These are phyloP conservation scores for Zaprionus ghesquierei DNA, from an alignment of 1,140 invertebrate genomes.

Conservation along the genomic window DNA sequence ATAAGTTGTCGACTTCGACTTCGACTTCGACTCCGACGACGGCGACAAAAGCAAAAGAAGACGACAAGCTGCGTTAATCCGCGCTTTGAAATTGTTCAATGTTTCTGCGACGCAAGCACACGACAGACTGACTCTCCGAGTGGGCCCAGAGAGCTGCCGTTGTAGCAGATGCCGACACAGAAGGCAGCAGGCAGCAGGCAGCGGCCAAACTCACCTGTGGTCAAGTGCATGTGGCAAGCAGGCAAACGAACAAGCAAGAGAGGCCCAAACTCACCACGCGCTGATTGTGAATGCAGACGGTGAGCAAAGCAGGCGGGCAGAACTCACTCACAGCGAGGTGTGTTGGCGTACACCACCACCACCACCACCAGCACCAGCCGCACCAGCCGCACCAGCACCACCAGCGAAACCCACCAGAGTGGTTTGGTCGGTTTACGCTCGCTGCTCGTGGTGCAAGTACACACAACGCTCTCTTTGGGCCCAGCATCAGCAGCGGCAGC, in stretches of 20 bases:
- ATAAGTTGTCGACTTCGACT: constrained; percentile 17
- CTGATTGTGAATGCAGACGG: neutral
- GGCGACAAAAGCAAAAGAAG: constrained; percentile 32
- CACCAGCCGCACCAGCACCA: too few relatives aligned
- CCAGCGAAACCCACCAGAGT: constrained; percentile 65
- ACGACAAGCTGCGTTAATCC: constrained; percentile 58
- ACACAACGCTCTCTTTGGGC: neutral
- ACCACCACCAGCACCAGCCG: too few relatives aligned
- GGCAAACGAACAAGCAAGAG: too few relatives aligned
- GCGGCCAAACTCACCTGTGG: constrained; percentile 37
- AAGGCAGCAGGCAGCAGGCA: neutral
- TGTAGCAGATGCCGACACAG: constrained; percentile 19
- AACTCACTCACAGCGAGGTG: constrained; percentile 16
- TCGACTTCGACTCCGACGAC: constrained; percentile 20
- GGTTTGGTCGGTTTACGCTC: constrained; percentile 61
- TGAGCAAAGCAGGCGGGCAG: neutral
- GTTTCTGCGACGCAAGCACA: constrained; percentile 74
- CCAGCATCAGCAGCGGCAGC: neutral
- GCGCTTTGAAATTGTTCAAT: constrained; percentile 57
- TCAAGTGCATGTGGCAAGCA: constrained; percentile 47
- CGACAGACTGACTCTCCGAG: constrained; percentile 60
- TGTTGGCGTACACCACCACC: constrained; percentile 25
- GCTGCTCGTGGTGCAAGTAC: neutral
- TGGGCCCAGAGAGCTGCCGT: constrained; percentile 20
- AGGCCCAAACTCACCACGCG: neutral